Evolutionary conservation across 2,888 invertebrate species (phyloP).

Genomic region (Byasa hedistus): DNA sequence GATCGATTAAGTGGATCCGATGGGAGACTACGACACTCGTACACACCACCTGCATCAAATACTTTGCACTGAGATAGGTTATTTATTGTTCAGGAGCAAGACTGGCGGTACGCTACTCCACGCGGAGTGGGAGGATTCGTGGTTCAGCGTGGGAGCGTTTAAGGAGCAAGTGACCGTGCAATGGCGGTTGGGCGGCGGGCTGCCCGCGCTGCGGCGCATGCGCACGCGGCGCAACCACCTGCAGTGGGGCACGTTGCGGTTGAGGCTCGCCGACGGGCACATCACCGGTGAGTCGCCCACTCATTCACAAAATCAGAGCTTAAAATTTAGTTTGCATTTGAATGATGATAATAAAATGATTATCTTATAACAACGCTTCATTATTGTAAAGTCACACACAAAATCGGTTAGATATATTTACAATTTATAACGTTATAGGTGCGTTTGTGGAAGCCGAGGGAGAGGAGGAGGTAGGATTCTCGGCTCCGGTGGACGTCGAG

Average conservation of each 20-base stretch:
- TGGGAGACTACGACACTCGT: too few species aligned
- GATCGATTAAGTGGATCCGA: too few species aligned
- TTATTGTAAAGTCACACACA: too few species aligned
- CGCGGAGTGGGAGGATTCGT: conserved; percentile 69
- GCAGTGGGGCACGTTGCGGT: conserved; percentile 45
- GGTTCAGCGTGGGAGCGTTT: conserved; percentile 85
- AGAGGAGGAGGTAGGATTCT: conserved; percentile 74
- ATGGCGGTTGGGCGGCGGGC: conserved; percentile 79
- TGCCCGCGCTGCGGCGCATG: conserved; percentile 46
- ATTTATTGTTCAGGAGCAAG: conserved; percentile 73
- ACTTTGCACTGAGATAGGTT: too few species aligned
- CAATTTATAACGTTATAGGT: conserved; percentile 21
- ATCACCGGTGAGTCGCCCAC: conserved; percentile 36
- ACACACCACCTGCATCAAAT: too few species aligned
- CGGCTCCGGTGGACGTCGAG: conserved; percentile 67
- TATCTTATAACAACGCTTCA: too few species aligned
- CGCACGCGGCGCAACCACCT: conserved; percentile 53
- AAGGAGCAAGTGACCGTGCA: conserved; percentile 84
- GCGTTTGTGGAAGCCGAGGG: conserved; percentile 75
- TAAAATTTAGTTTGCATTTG: too few species aligned
- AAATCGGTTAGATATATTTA: too few species aligned
- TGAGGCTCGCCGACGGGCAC: conserved; percentile 36
- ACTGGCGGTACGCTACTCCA: conserved; percentile 89
- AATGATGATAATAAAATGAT: too few species aligned
- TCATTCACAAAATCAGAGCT: too few species aligned